Evolutionary conservation across 2,113 vertebrate species (phyloP), one percentile per base, ranked within the genome.

Genomic region (Artemisiospiza belli): DNA sequence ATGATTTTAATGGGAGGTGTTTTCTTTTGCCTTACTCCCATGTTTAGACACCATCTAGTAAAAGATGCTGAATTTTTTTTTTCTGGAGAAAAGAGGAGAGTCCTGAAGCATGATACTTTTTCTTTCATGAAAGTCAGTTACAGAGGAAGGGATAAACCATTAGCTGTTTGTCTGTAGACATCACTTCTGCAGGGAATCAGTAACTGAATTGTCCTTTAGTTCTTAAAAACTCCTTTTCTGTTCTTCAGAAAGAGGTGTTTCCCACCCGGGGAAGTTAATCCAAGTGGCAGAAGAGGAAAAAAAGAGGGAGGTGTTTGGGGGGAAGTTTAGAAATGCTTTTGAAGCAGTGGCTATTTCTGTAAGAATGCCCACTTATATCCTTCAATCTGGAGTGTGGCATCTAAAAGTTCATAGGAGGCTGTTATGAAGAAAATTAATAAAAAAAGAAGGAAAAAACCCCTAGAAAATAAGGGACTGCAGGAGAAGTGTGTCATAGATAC

Each of bases 381-480:
- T 67, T 41, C 11, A 61, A 23, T n/a, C 68, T 87, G 72, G 63
- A 79, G 23, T 43, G n/a, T 52, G 47, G 55, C 30, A 41, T 43
- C 70, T 55, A 6, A 73, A 31, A 63, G 11, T 82, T 80, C 63
- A 25, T 31, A 78, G 63, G 41, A 89, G 31, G 37, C 59, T 41
- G 59, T 62, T 49, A 43, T 78, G 77, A 87, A 63, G 41, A 86
- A 92, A 96, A 92, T 69, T 61, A 80, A 91, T 74, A 51, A 69
- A 90, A 66, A 76, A 70, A 21, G 6, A 55, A 57, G 9, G 27
- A 44, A 28, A 27, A 37, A 33, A 20, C 12, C 31, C 4, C 12
- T 18, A 20, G 22, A 58, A 77, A 58, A 35, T 12, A 74, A 77
- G 20, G 12, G 35, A 54, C 59, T 67, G 61, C 24, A 46, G 64